phyloP scores from a whole-genome alignment of 1,140 invertebrate species.

The Tetraneura akinire region DNA sequence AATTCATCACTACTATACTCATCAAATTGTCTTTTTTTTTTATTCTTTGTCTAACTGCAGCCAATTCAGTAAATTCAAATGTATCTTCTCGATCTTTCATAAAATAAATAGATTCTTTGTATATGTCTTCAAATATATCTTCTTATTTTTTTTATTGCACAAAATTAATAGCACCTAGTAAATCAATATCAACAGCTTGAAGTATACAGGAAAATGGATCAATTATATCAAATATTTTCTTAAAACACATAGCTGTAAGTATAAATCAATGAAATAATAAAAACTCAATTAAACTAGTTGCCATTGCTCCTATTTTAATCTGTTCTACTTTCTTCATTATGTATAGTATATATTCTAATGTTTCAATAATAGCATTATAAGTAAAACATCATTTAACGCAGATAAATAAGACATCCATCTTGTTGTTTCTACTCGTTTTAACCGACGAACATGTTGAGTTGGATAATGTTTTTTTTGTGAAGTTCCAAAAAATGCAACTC shows the following conservation, averaged over 20 bases:
- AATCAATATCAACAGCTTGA: background rate
- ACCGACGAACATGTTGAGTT: background rate
- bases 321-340: background rate
- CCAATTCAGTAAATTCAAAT: constrained; percentile 6
- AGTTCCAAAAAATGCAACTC: background rate
- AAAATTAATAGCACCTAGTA: background rate
- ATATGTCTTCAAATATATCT: constrained; percentile 2
- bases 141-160: background rate
- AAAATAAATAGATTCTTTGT: background rate
- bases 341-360: constrained; percentile 1
- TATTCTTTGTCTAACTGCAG: background rate
- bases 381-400: background rate
- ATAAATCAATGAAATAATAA: background rate
- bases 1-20: background rate
- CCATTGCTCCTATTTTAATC: background rate
- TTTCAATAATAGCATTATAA: background rate
- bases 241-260: background rate
- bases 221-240: constrained; percentile 10
- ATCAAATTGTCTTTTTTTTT: background rate
- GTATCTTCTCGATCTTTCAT: background rate
- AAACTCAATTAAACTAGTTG: constrained; percentile 4
- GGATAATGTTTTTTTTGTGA: constrained; percentile 18
- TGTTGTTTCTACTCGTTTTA: background rate
- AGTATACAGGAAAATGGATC: background rate
- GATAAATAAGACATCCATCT: background rate